Conservation (phyloP, 1,140 invertebrate species). For the Meloidogyne floridensis region DNA sequence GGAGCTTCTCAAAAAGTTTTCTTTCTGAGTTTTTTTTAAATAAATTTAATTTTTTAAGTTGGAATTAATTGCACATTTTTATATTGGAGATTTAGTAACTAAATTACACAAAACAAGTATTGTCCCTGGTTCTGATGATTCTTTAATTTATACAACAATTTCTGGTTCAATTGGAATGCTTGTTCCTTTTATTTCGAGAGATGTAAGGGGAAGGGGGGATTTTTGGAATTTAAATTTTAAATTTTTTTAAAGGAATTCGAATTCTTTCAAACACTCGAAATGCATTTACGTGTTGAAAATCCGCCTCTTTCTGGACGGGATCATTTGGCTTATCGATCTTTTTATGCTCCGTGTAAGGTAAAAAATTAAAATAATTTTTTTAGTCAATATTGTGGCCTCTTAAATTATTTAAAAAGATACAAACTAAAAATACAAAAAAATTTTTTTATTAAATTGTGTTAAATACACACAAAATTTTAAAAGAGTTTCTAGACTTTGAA, state of each 20-base stretch:
- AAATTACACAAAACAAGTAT: slow-evolving; percentile 83
- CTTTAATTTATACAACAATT: slow-evolving; percentile 90
- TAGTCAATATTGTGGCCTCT: neutral
- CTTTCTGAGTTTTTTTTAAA: slow-evolving; percentile 19
- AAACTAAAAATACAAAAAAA: too few relatives aligned
- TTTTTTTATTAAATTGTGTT: too few relatives aligned
- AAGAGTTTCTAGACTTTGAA: too few relatives aligned
- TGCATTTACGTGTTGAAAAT: slow-evolving; percentile 98
- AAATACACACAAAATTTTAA: too few relatives aligned
- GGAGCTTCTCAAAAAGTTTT: slow-evolving; percentile 89
- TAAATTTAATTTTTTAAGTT: slow-evolving; percentile 68
- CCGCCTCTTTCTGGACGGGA: slow-evolving; percentile 92
- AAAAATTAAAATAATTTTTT: slow-evolving; percentile 23
- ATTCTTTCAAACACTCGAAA: slow-evolving; percentile 89
- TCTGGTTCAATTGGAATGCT: slow-evolving; percentile 92
- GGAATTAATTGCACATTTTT: slow-evolving; percentile 86
- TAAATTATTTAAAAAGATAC: neutral
- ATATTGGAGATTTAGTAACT: slow-evolving; percentile 87
- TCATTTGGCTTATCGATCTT: slow-evolving; percentile 93
- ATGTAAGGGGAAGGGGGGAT: slow-evolving; percentile 68
- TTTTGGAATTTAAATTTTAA: neutral
- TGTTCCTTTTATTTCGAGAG: slow-evolving; percentile 94
- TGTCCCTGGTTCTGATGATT: slow-evolving; percentile 94
- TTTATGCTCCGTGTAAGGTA: slow-evolving; percentile 95
- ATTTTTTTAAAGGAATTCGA: too few relatives aligned